These are phyloP conservation scores for Teinopalpus imperialis DNA, from an alignment of 2,888 invertebrate species.

Conservation along the genomic window DNA sequence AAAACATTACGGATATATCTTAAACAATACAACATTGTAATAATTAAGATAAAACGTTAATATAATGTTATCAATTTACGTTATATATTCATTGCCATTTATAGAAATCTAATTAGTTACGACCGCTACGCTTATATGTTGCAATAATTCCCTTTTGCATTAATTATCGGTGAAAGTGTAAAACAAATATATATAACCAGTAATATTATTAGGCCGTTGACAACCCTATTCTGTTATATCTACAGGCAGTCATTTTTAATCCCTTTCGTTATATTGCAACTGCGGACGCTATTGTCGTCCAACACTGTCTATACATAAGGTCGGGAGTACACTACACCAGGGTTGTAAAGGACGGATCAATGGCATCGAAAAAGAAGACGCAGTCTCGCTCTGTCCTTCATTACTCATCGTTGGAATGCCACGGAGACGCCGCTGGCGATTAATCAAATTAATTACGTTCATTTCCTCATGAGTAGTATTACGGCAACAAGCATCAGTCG, in stretches of 20 bases:
- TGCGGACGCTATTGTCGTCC: conserved; percentile 8
- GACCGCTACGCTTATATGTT: no score
- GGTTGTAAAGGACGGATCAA: conserved; percentile 7
- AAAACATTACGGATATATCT: conserved; percentile 1
- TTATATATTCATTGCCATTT: conserved; percentile 1
- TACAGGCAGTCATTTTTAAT: conserved; percentile 12
- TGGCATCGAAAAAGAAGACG: conserved; percentile 35
- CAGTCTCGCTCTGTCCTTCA: conserved; percentile 41
- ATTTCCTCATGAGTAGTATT: conserved; percentile 51
- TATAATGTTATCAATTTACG: background rate
- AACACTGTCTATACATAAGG: background rate
- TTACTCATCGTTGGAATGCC: conserved; percentile 59
- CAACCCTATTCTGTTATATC: conserved; percentile 13
- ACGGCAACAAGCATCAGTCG: no score
- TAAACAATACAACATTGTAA: background rate
- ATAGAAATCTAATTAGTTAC: background rate
- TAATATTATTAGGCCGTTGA: background rate
- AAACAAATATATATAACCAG: no score
- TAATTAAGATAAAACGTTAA: background rate
- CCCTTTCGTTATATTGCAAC: background rate
- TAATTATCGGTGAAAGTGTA: background rate
- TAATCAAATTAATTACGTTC: conserved; percentile 74
- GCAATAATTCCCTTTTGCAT: no score
- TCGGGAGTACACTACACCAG: conserved; percentile 4
- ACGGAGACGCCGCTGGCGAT: conserved; percentile 57